These are phyloP conservation scores for Callopanchax toddi DNA, from an alignment of 2,113 vertebrate genomes.

Conservation along the genomic window DNA sequence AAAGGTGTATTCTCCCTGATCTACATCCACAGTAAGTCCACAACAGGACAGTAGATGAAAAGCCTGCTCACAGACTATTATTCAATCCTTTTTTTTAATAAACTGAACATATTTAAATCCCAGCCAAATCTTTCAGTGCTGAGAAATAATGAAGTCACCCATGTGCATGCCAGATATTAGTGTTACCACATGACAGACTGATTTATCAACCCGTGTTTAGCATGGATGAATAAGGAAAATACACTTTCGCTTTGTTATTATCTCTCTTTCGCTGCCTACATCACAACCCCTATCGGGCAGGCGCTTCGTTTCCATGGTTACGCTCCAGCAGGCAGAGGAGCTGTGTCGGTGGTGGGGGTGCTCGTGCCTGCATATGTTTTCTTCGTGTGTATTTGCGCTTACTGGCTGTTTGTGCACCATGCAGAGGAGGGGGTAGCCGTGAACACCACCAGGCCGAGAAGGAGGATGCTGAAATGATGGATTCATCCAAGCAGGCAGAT, in stretches of 20 bases:
- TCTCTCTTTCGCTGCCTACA: conserved; percentile 43
- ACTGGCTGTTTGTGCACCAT: conserved; percentile 1
- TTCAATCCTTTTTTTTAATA: neutral
- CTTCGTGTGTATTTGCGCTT: conserved; percentile 27
- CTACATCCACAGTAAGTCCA: neutral
- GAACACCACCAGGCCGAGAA: conserved; percentile 15
- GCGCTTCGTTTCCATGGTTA: conserved; percentile 75
- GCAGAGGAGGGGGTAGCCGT: conserved; percentile 9
- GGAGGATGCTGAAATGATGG: conserved; percentile 27
- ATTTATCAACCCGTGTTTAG: conserved; percentile 23
- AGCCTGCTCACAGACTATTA: neutral
- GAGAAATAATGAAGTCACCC: neutral
- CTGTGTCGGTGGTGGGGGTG: conserved; percentile 53
- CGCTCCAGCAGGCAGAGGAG: conserved; percentile 52
- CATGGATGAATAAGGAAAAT: conserved; percentile 27
- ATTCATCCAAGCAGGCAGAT: conserved; percentile 11
- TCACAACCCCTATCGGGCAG: conserved; percentile 58
- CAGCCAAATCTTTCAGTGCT: neutral
- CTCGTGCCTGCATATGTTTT: conserved; percentile 43
- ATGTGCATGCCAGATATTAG: neutral
- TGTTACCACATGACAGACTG: conserved; percentile 19
- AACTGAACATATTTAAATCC: neutral
- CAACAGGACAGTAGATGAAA: neutral
- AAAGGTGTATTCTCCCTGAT: neutral
- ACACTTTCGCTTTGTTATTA: conserved; percentile 34